These are phyloP conservation scores for Hetaerina americana DNA, from an alignment of 1,140 invertebrate species.

Conservation along the genomic window DNA sequence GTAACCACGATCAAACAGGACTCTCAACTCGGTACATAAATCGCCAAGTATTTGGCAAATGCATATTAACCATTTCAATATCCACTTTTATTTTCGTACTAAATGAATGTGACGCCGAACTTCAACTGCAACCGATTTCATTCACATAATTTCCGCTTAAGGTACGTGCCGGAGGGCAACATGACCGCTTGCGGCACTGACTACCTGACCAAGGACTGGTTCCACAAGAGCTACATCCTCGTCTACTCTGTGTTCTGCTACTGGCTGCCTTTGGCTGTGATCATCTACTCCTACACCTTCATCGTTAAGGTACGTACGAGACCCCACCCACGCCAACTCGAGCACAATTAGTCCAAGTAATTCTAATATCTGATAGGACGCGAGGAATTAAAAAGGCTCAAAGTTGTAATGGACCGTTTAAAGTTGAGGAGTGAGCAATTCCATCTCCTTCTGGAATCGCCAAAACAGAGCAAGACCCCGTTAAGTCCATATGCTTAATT, in stretches of 20 bases:
- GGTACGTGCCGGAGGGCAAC: slow-evolving; percentile 36
- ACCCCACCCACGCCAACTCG: slow-evolving; percentile 23
- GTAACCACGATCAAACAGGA: too few relatives aligned
- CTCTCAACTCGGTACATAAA: too few relatives aligned
- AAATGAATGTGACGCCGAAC: too few relatives aligned
- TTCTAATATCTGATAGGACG: neutral
- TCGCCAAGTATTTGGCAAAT: too few relatives aligned
- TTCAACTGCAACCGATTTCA: too few relatives aligned
- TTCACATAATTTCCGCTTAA: slow-evolving; percentile 11
- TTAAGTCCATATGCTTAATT: neutral
- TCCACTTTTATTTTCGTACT: slow-evolving; percentile 15
- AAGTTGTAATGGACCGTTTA: neutral
- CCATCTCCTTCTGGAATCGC: neutral
- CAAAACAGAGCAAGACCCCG: neutral
- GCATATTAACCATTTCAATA: neutral
- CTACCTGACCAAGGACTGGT: slow-evolving; percentile 26
- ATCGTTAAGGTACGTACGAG: slow-evolving; percentile 26
- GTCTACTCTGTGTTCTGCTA: slow-evolving; percentile 18
- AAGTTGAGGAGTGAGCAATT: neutral
- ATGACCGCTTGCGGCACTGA: slow-evolving; percentile 36
- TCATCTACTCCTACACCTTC: slow-evolving; percentile 28
- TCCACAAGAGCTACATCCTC: slow-evolving; percentile 19
- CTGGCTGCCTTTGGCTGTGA: slow-evolving; percentile 25
- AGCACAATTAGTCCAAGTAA: neutral
- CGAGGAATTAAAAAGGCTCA: neutral